Evolutionary conservation across 2,113 vertebrate genomes (phyloP).

Genomic region (Orthochromis indermauri): DNA sequence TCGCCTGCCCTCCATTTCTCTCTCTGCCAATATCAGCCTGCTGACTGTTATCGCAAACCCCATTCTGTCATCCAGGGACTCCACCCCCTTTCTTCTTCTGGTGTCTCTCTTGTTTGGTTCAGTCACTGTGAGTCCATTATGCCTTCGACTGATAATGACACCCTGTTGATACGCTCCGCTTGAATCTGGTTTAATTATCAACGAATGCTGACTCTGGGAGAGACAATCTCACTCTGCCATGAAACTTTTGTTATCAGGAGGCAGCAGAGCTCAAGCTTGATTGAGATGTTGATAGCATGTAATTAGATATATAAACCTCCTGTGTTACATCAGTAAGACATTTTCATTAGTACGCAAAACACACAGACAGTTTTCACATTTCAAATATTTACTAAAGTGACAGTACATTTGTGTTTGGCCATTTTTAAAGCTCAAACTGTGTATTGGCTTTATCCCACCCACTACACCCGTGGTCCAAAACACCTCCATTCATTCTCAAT

Average conservation of each 20-base stretch:
- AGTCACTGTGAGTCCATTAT: neutral
- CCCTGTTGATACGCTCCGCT: neutral
- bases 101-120: neutral
- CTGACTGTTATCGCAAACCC: neutral
- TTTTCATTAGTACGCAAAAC: neutral
- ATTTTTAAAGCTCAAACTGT: neutral
- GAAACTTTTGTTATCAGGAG: neutral
- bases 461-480: neutral
- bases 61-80: neutral
- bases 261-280: neutral
- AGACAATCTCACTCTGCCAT: neutral
- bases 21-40: neutral
- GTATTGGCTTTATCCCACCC: neutral
- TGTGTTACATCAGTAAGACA: neutral
- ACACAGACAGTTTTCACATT: neutral
- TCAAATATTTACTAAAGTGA: neutral
- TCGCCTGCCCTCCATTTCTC: neutral
- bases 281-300: neutral
- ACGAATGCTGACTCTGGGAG: neutral
- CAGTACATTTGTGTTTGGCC: neutral
- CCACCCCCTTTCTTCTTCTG: neutral
- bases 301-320: neutral
- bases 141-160: conserved; percentile 1
- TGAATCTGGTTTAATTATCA: conserved; percentile 5
- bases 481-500: neutral